Conservation (phyloP, 2,113 vertebrate species). For the Mellivora capensis region DNA sequence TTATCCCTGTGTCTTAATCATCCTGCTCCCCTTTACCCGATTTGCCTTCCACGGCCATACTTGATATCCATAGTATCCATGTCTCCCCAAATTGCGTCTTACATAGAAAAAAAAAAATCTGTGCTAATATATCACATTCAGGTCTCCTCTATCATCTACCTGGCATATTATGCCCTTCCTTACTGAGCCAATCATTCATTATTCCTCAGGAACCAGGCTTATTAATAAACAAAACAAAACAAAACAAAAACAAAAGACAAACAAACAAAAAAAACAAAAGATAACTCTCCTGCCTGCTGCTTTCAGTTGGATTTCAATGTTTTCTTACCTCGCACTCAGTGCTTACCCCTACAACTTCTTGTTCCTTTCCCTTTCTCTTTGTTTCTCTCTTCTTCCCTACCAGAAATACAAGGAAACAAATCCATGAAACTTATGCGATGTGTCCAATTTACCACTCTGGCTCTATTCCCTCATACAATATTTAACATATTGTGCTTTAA, state of each 20-base stretch:
- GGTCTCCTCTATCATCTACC: not conserved
- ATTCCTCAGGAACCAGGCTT: not conserved
- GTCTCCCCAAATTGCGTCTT: not conserved
- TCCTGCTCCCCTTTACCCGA: not conserved
- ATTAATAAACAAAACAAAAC: too few relatives aligned
- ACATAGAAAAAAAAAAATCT: not conserved
- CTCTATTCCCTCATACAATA: not conserved
- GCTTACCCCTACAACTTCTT: too few relatives aligned
- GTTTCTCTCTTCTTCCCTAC: not conserved
- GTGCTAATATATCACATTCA: not conserved
- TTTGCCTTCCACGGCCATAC: not conserved
- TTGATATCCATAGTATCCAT: not conserved
- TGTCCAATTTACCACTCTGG: not conserved
- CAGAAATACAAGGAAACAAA: not conserved
- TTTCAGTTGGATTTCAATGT: not conserved
- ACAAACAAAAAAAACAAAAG: too few relatives aligned
- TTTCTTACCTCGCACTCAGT: not conserved
- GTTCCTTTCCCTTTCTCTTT: not conserved
- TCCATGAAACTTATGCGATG: not conserved
- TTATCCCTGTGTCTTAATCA: not conserved
- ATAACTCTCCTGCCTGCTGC: not conserved
- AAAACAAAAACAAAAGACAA: too few relatives aligned
- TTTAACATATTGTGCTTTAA: not conserved
- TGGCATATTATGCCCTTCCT: rapidly evolving
- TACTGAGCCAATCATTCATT: not conserved